Conservation (phyloP, 2,797 vertebrate genomes). For the Sternarchorhynchus goeldii region DNA sequence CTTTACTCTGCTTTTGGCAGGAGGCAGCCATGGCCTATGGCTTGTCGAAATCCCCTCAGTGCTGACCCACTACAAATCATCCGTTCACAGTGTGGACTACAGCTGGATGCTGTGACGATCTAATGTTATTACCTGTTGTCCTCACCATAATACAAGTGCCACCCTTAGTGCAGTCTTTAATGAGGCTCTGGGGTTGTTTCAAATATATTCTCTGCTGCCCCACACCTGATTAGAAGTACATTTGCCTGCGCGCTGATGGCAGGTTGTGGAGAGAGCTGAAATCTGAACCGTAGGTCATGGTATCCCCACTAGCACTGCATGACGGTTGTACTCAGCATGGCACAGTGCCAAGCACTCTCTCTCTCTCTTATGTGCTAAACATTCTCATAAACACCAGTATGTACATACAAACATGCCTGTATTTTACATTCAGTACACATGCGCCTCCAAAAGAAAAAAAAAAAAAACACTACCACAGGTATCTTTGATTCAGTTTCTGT, state of each 20-base stretch:
- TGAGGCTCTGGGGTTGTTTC: constrained; percentile 38
- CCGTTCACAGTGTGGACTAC: constrained; percentile 8
- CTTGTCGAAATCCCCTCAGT: background rate
- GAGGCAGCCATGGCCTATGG: background rate
- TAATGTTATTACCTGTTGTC: background rate
- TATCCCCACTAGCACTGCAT: background rate
- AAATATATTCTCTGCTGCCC: constrained; percentile 49
- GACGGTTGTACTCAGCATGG: constrained; percentile 13
- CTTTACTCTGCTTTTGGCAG: constrained; percentile 10
- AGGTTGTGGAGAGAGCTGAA: constrained; percentile 41
- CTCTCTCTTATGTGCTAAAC: background rate
- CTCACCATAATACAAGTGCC: constrained; percentile 2
- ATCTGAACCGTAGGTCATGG: constrained; percentile 32
- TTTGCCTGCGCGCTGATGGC: constrained; percentile 57
- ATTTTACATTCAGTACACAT: background rate
- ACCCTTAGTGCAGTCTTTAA: constrained; percentile 17
- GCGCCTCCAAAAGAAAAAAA: background rate
- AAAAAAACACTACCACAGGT: background rate
- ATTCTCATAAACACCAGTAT: background rate
- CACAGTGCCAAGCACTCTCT: constrained; percentile 5
- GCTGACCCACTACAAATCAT: background rate
- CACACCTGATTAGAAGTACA: constrained; percentile 54
- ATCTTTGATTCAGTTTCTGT: background rate
- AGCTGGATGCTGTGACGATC: background rate
- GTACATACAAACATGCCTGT: background rate